These are phyloP conservation scores for Scaptomyza hsui DNA, from an alignment of 1,140 invertebrate genomes.

Conservation along the genomic window DNA sequence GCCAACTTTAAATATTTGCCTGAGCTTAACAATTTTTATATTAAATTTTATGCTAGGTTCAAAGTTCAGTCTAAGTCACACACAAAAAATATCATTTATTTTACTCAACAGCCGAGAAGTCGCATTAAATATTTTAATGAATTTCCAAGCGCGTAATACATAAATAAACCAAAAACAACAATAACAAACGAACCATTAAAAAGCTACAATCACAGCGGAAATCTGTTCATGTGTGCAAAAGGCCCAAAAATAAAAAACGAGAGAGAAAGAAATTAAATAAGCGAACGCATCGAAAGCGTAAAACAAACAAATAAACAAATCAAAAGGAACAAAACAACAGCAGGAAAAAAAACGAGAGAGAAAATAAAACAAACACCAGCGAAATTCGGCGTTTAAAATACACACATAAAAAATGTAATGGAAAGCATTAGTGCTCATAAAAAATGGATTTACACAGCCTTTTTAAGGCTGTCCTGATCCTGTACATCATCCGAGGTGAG, in stretches of 20 bases:
- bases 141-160: conserved; percentile 34
- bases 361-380: conserved; percentile 44
- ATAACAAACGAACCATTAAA: conserved; percentile 55
- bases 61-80: not conserved
- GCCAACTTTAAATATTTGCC: conserved; percentile 29
- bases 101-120: conserved; percentile 29
- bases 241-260: conserved; percentile 16
- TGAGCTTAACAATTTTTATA: not conserved
- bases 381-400: conserved; percentile 75
- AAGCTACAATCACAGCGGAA: conserved; percentile 57
- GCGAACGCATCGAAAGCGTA: conserved; percentile 21
- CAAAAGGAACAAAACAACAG: conserved; percentile 39
- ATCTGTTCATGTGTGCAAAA: conserved; percentile 28
- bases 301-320: conserved; percentile 39
- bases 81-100: conserved; percentile 15
- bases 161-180: conserved; percentile 32
- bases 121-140: conserved; percentile 24
- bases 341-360: not conserved
- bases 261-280: conserved; percentile 53
- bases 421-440: conserved; percentile 82
- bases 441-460: conserved; percentile 84
- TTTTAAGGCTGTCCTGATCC: conserved; percentile 84
- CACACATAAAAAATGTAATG: conserved; percentile 83
- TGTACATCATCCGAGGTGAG: conserved; percentile 82
- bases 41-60: not conserved